Evolutionary conservation across 1,140 invertebrate species (phyloP).

Genomic region (Thaumetopoea pityocampa): DNA sequence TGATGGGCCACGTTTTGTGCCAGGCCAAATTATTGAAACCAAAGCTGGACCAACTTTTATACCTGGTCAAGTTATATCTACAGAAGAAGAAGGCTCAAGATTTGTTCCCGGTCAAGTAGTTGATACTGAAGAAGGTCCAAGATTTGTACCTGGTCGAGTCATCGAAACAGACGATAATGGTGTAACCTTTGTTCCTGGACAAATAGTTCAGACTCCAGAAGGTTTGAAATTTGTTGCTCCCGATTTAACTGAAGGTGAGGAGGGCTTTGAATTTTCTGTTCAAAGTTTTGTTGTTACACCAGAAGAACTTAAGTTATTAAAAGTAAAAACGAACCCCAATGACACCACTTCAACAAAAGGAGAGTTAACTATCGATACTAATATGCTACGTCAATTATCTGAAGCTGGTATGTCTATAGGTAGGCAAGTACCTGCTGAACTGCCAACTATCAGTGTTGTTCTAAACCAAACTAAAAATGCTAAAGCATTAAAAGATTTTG

Average conservation of each 20-base stretch:
- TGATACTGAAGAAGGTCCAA: constrained; percentile 82
- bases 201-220: constrained; percentile 84
- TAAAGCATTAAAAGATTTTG: constrained; percentile 69
- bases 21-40: constrained; percentile 84
- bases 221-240: constrained; percentile 83
- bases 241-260: constrained; percentile 80
- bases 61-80: constrained; percentile 84
- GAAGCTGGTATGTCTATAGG: constrained; percentile 83
- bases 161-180: constrained; percentile 81
- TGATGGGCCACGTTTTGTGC: constrained; percentile 82
- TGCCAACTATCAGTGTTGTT: constrained; percentile 80
- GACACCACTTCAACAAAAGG: constrained; percentile 76
- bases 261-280: constrained; percentile 84
- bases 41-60: constrained; percentile 84
- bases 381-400: constrained; percentile 81
- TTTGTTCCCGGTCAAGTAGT: constrained; percentile 86
- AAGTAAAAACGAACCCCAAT: constrained; percentile 76
- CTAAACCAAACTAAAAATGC: constrained; percentile 76
- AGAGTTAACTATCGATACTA: constrained; percentile 80
- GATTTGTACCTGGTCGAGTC: constrained; percentile 84
- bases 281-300: constrained; percentile 86
- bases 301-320: constrained; percentile 80
- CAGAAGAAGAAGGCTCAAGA: constrained; percentile 81
- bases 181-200: constrained; percentile 82
- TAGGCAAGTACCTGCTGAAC: constrained; percentile 78